Evolutionary conservation across 2,797 vertebrate genomes (phyloP), one percentile per base, ranked within the genome.

Genomic region (Hydrophis major): DNA sequence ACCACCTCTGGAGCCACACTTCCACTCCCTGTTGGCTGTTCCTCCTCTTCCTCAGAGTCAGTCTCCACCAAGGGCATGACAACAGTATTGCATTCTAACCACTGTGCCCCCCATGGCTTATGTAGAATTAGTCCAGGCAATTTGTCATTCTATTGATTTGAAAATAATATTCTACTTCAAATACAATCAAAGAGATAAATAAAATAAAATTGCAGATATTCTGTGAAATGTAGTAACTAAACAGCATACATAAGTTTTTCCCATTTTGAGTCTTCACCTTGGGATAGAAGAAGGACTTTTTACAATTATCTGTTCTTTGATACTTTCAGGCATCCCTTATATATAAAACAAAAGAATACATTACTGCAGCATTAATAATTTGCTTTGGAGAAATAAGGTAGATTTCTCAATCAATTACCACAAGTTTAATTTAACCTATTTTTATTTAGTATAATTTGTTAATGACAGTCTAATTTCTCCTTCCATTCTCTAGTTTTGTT

Each of bases 321-420:
- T 94, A 93, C 69, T 93, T 86, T 89, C 96, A 95, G 93, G 28
- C 91, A 95, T 94, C 69, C 32, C 32, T 57, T 74, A 18, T 37
- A 74, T 7, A 32, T 37, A 74, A 74, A 32, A 37, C 66, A 74
- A 74, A 74, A 18, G n/a, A 74, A 74, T 18, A 37, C 14, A 74
- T 74, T 37, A 37, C 14, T 91, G 94, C 93, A 95, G 92, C 96
- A 95, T 96, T 96, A 95, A 96, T 89, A 97, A 97, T 96, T 96
- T 93, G 56, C 89, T 95, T 95, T 96, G 92, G 95, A 28, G 25
- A 63, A 63, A 95, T 93, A 94, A 96, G 94, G 94, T 95, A 91
- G 93, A 95, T 92, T 92, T 12, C 88, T 94, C 95, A 92, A 66
- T 95, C 93, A 94, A 95, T 57, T 57, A 87, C 92, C 94, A 6